Conservation (phyloP, 2,888 invertebrate species). For the Craniophora ligustri region DNA sequence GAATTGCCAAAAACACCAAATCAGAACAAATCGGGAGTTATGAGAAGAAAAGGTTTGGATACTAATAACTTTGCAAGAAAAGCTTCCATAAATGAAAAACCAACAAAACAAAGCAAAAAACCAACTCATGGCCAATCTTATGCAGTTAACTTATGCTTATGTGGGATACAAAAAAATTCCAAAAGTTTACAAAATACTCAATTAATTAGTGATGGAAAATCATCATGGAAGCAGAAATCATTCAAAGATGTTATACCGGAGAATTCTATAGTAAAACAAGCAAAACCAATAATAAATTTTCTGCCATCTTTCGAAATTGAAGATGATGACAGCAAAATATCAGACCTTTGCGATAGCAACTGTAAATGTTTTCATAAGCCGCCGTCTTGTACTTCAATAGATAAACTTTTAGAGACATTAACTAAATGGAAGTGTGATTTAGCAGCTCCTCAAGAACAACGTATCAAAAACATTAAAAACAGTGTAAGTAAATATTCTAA, state of each 20-base stretch:
- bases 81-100: slow-evolving; percentile 41
- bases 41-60: slow-evolving; percentile 27
- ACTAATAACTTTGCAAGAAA: slow-evolving; percentile 29
- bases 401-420: slow-evolving; percentile 72
- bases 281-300: slow-evolving; percentile 61
- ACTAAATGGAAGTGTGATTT: slow-evolving; percentile 66
- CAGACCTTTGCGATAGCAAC: slow-evolving; percentile 58
- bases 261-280: slow-evolving; percentile 56
- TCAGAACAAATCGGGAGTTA: slow-evolving; percentile 9
- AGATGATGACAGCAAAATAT: slow-evolving; percentile 37
- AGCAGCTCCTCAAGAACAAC: slow-evolving; percentile 25
- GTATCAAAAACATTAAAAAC: slow-evolving; percentile 23
- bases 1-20: slow-evolving; percentile 2
- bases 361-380: slow-evolving; percentile 76
- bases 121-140: slow-evolving; percentile 62
- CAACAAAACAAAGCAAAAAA: slow-evolving; percentile 54
- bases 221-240: slow-evolving; percentile 47
- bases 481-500: slow-evolving; percentile 26
- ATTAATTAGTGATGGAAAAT: slow-evolving; percentile 15
- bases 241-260: slow-evolving; percentile 49
- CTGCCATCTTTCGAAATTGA: slow-evolving; percentile 41
- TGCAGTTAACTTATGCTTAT: slow-evolving; percentile 79
- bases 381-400: slow-evolving; percentile 78
- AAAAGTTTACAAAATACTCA: slow-evolving; percentile 26
- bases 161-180: slow-evolving; percentile 60